Evolutionary conservation across 2,113 vertebrate genomes (phyloP).

Genomic region (Rhinogobius similis): DNA sequence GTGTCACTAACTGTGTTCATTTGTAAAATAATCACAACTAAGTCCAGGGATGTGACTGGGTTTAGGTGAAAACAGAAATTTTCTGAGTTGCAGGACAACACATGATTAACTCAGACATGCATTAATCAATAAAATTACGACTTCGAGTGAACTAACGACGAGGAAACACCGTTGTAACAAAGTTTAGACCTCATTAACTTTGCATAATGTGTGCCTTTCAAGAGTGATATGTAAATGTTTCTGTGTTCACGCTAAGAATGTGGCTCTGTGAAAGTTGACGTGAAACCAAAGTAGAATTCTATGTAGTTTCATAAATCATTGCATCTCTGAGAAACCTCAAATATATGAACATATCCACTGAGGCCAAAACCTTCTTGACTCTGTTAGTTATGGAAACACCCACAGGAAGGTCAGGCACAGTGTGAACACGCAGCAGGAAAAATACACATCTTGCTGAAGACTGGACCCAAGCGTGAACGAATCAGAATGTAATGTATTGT

Average conservation of each 20-base stretch:
- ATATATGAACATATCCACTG: neutral
- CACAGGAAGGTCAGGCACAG: neutral
- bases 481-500: neutral
- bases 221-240: neutral
- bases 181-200: too few species aligned
- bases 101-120: too few species aligned
- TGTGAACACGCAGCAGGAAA: neutral
- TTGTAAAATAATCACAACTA: too few species aligned
- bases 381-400: slow-evolving; percentile 1
- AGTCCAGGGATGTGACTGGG: too few species aligned
- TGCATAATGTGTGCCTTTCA: too few species aligned
- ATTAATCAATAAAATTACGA: too few species aligned
- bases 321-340: slow-evolving; percentile 17
- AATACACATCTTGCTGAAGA: neutral
- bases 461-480: neutral
- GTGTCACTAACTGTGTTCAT: too few species aligned
- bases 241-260: neutral
- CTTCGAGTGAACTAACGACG: too few species aligned
- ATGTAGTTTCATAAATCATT: neutral
- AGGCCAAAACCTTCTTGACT: neutral
- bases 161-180: too few species aligned
- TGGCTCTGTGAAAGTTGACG: neutral
- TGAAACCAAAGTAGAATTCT: neutral
- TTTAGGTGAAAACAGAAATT: too few species aligned
- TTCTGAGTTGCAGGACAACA: too few species aligned